These are phyloP conservation scores for Carapus acus DNA, from an alignment of 2,797 vertebrate species.

Conservation along the genomic window DNA sequence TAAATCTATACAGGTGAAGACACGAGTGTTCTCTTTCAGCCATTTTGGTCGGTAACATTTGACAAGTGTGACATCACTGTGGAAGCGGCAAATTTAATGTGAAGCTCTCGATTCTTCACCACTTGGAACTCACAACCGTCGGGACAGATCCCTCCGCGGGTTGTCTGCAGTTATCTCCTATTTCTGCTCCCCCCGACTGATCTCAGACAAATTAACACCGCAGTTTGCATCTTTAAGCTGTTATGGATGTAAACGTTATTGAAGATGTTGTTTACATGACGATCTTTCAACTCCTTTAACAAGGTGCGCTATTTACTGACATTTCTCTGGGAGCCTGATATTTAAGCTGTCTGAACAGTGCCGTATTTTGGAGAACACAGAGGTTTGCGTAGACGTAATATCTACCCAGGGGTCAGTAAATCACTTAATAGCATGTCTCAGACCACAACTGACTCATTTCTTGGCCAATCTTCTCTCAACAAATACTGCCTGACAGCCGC, in stretches of 20 bases:
- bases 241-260: not conserved
- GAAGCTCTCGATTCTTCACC: constrained; percentile 30
- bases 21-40: constrained; percentile 61
- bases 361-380: constrained; percentile 46
- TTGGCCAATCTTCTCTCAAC: constrained; percentile 45
- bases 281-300: constrained; percentile 22
- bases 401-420: constrained; percentile 55
- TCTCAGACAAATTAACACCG: too few relatives aligned
- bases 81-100: constrained; percentile 26
- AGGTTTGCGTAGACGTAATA: constrained; percentile 49
- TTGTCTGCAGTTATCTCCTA: not conserved
- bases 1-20: too few relatives aligned
- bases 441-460: constrained; percentile 55
- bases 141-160: constrained; percentile 10
- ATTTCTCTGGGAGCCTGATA: constrained; percentile 24
- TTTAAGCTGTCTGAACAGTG: constrained; percentile 25
- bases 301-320: constrained; percentile 21
- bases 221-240: not conserved
- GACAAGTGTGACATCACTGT: constrained; percentile 55
- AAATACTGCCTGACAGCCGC: constrained; percentile 59
- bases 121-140: constrained; percentile 6
- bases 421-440: constrained; percentile 51
- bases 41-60: constrained; percentile 49
- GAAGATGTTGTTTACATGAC: constrained; percentile 7
- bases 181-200: not conserved